A percentile compares a stretch with the other conserved stretches of the same genome.
Evolutionary conservation across 2,888 invertebrate genomes (phyloP).

Genomic region (Leptarthrus brevirostris): DNA sequence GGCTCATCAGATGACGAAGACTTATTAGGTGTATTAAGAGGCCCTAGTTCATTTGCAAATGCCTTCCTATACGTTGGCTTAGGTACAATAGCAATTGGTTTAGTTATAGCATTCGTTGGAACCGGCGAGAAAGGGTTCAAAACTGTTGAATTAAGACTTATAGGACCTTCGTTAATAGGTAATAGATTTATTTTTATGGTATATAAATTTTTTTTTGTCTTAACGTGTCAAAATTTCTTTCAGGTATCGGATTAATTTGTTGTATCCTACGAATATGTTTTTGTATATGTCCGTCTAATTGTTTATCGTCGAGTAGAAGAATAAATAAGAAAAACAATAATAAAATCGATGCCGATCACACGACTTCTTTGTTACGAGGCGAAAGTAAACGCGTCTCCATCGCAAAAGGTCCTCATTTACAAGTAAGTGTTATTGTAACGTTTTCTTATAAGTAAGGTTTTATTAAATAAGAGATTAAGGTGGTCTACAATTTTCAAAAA

Average conservation of each 20-base stretch:
- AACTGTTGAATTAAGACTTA: conserved; percentile 85
- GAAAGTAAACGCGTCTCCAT: conserved; percentile 67
- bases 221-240: too few relatives aligned
- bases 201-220: conserved; percentile 55
- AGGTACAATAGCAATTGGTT: conserved; percentile 83
- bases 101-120: conserved; percentile 89
- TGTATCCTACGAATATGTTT: conserved; percentile 85
- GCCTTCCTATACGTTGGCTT: conserved; percentile 87
- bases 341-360: conserved; percentile 67
- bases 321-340: conserved; percentile 70
- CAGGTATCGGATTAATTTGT: conserved; percentile 82
- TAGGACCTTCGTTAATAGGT: conserved; percentile 84
- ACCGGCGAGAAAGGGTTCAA: conserved; percentile 91
- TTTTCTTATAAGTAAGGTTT: too few relatives aligned
- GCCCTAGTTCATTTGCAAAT: conserved; percentile 85
- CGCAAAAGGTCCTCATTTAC: conserved; percentile 63
- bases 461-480: too few relatives aligned
- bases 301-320: conserved; percentile 76
- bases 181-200: conserved; percentile 53
- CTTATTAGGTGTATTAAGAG: conserved; percentile 73
- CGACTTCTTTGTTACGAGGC: conserved; percentile 66
- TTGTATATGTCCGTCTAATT: conserved; percentile 85
- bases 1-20: conserved; percentile 82
- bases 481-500: too few relatives aligned
- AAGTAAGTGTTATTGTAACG: conserved; percentile 59